A percentile compares a stretch with the other conserved stretches of the same genome.
phyloP scores from a whole-genome alignment of 2,888 invertebrate genomes.

The Cetonia aurata region DNA sequence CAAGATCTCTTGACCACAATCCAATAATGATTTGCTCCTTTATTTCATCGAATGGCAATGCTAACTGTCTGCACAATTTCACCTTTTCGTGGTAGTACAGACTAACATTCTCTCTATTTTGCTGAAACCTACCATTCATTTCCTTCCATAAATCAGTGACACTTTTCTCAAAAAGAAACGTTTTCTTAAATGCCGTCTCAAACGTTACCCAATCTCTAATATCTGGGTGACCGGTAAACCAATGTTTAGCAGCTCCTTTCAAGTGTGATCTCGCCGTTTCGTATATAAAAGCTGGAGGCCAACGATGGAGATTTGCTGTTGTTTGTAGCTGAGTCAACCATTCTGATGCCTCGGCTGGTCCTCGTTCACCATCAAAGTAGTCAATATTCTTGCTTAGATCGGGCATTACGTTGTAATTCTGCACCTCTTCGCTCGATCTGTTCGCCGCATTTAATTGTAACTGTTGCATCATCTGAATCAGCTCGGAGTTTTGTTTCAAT shows the following conservation, averaged over 20 bases:
- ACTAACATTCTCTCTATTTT: constrained; percentile 19
- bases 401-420: constrained; percentile 14
- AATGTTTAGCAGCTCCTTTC: constrained; percentile 10
- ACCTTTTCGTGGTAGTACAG: constrained; percentile 16
- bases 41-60: background rate
- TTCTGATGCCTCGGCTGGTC: background rate
- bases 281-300: constrained; percentile 3
- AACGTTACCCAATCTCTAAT: constrained; percentile 9
- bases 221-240: constrained; percentile 11
- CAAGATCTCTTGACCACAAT: constrained; percentile 2
- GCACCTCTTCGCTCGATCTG: background rate
- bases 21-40: background rate
- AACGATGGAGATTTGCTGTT: constrained; percentile 9
- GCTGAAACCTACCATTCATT: constrained; percentile 15
- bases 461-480: constrained; percentile 21
- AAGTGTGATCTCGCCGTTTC: constrained; percentile 6
- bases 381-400: constrained; percentile 18
- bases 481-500: constrained; percentile 4
- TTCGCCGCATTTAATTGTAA: constrained; percentile 1
- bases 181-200: constrained; percentile 12
- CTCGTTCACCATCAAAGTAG: background rate
- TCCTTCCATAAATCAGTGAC: background rate
- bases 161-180: constrained; percentile 9
- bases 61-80: background rate
- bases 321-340: constrained; percentile 1